Evolutionary conservation across 2,888 invertebrate species (phyloP).

Genomic region (Archips xylosteana): DNA sequence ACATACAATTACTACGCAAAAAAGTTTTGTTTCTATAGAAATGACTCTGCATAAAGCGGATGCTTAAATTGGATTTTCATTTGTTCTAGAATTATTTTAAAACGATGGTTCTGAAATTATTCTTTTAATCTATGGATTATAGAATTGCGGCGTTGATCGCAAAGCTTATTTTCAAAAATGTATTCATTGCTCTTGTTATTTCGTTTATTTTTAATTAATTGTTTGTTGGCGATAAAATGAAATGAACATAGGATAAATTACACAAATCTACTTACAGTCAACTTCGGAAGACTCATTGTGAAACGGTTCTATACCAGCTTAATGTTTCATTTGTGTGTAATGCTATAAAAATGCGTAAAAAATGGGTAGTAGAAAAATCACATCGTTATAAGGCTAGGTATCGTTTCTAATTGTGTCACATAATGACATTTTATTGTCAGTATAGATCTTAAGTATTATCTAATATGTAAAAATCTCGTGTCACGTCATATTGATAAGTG

Average conservation of each 20-base stretch:
- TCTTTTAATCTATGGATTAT: neutral
- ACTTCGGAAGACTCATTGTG: neutral
- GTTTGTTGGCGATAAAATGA: neutral
- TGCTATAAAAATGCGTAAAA: too few species aligned
- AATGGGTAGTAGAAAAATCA: too few species aligned
- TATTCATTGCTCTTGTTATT: conserved; percentile 3
- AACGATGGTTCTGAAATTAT: neutral
- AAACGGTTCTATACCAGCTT: too few species aligned
- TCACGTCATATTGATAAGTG: too few species aligned
- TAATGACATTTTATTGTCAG: too few species aligned
- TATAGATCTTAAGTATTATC: too few species aligned
- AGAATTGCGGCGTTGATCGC: neutral
- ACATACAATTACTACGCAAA: conserved; percentile 46
- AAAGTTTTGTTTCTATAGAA: neutral
- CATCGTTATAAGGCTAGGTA: too few species aligned
- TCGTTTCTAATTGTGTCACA: too few species aligned
- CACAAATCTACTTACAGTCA: too few species aligned
- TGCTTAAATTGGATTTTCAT: neutral
- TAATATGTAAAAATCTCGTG: too few species aligned
- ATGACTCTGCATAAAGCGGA: neutral
- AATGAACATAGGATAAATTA: too few species aligned
- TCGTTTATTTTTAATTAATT: conserved; percentile 7
- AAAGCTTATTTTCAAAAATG: neutral
- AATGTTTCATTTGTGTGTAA: too few species aligned
- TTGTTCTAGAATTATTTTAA: neutral